A percentile compares a stretch with the other conserved stretches of the same genome.
phyloP scores from a whole-genome alignment of 2,113 vertebrate species.

The Enhydra lutris region DNA sequence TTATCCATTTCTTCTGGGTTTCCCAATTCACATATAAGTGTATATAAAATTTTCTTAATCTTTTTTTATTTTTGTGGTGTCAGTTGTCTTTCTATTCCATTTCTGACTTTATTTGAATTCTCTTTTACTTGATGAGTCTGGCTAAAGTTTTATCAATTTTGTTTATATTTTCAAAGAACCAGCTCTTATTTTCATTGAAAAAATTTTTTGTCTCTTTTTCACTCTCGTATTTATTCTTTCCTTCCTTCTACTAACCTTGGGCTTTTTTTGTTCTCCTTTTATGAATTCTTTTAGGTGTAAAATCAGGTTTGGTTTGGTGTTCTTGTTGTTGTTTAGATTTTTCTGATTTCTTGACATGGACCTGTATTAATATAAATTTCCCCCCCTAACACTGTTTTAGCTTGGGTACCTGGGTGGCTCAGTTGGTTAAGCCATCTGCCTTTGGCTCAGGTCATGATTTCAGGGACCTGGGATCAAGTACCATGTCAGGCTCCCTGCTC shows the following conservation, averaged over 20 bases:
- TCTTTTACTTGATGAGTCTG: background rate
- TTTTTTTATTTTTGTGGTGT: background rate
- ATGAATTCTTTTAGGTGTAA: background rate
- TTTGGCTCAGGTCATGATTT: too few relatives aligned
- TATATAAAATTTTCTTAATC: background rate
- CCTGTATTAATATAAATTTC: background rate
- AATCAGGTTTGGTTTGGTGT: background rate
- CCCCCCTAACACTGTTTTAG: background rate
- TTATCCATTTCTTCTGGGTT: background rate
- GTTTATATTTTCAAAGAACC: background rate
- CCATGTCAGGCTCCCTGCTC: too few relatives aligned
- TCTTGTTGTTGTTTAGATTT: background rate
- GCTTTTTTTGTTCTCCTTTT: background rate
- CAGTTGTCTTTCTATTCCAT: background rate
- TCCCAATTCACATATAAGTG: background rate
- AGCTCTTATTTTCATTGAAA: background rate
- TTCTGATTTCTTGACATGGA: background rate
- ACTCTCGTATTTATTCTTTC: background rate
- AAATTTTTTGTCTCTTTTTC: background rate
- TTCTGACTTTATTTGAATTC: background rate
- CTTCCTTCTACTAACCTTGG: background rate
- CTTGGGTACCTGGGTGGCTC: too few relatives aligned
- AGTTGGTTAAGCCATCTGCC: too few relatives aligned
- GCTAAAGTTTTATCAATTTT: background rate
- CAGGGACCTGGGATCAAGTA: too few relatives aligned